A percentile compares a stretch with the other conserved stretches of the same genome.
Evolutionary conservation across 1,140 invertebrate genomes (phyloP).

Genomic region (Rhopalosiphum padi): DNA sequence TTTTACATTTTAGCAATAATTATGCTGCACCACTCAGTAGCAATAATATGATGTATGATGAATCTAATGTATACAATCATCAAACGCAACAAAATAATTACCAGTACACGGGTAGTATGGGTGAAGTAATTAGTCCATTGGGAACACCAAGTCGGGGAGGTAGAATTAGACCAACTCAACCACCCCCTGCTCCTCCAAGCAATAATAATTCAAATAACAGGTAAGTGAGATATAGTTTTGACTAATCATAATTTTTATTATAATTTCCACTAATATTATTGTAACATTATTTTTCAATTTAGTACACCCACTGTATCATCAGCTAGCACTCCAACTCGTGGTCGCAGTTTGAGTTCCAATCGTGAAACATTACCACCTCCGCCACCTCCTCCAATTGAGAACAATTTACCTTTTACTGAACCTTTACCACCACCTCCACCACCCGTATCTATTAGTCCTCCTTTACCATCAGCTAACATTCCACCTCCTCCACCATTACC

Average conservation of each 20-base stretch:
- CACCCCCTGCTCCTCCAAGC: slow-evolving; percentile 84
- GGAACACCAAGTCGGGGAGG: slow-evolving; percentile 67
- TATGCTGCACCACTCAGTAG: slow-evolving; percentile 55
- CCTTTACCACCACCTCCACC: slow-evolving; percentile 62
- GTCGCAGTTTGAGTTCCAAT: slow-evolving; percentile 70
- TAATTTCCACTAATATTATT: background rate
- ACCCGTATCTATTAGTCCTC: slow-evolving; percentile 61
- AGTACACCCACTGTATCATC: slow-evolving; percentile 73
- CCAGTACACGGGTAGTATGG: slow-evolving; percentile 57
- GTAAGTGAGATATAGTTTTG: slow-evolving; percentile 52
- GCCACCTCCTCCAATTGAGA: slow-evolving; percentile 74
- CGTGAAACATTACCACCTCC: slow-evolving; percentile 85
- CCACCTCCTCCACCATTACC: slow-evolving; percentile 70
- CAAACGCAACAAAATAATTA: slow-evolving; percentile 54
- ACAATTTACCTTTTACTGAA: slow-evolving; percentile 65
- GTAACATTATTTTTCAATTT: slow-evolving; percentile 59
- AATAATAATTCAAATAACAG: slow-evolving; percentile 69
- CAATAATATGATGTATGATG: slow-evolving; percentile 62
- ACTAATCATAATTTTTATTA: background rate
- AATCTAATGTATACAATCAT: slow-evolving; percentile 63
- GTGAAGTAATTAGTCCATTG: slow-evolving; percentile 60
- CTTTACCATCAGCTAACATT: slow-evolving; percentile 62
- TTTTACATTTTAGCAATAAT: slow-evolving; percentile 37
- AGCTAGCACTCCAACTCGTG: slow-evolving; percentile 73
- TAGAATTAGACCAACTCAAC: slow-evolving; percentile 76